Conservation (phyloP, 2,797 vertebrate species). For the Protosalanx chinensis region DNA sequence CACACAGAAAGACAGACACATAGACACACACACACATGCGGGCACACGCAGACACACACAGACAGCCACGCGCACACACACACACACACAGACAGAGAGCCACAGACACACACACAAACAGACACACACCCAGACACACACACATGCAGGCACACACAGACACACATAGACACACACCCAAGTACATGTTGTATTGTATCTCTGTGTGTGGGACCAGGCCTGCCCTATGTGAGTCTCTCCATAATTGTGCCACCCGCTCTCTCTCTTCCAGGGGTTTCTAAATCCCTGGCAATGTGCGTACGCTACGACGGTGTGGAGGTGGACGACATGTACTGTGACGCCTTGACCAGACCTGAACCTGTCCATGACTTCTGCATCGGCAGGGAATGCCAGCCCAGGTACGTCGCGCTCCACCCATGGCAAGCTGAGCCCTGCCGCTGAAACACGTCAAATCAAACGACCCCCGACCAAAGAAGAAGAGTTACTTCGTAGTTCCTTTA, state of each 20-base stretch:
- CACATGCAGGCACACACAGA: constrained; percentile 6
- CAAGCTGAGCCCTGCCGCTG: not conserved
- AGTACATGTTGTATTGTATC: no score
- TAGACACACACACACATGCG: constrained; percentile 6
- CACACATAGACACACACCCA: not conserved
- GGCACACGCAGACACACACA: not conserved
- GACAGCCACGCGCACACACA: not conserved
- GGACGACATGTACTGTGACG: constrained; percentile 90
- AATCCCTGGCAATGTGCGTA: constrained; percentile 89
- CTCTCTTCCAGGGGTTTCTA: constrained; percentile 81
- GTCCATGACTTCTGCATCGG: constrained; percentile 97
- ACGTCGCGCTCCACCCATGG: not conserved
- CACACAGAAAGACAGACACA: no score
- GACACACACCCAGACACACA: not conserved
- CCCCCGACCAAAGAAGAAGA: not conserved
- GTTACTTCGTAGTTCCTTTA: not conserved
- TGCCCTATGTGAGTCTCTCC: not conserved
- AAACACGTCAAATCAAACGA: not conserved
- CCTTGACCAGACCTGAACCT: constrained; percentile 90
- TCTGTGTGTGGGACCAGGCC: not conserved
- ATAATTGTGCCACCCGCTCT: no score
- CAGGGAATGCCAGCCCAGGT: constrained; percentile 96
- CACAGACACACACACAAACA: constrained; percentile 7
- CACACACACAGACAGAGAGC: constrained; percentile 12
- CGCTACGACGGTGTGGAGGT: constrained; percentile 94